Percentiles rank a stretch among this genome's conserved stretches.
Conservation (phyloP, 2,113 vertebrate genomes). For the Plecturocebus donacophilus region DNA sequence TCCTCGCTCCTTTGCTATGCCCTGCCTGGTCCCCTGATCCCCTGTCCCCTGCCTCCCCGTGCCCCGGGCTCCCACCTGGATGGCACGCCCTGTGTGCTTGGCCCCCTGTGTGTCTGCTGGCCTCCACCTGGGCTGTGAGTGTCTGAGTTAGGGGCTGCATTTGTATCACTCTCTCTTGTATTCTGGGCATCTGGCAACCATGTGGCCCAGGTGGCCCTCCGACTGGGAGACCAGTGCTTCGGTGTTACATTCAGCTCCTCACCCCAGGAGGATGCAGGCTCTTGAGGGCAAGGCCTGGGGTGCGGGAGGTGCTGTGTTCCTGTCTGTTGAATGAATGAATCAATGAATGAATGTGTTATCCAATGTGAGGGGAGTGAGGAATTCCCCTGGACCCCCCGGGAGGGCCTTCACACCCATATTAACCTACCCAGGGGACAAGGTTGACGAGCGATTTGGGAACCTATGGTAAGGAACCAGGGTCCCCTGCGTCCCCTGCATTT, state of each 20-base stretch:
- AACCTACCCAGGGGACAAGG: neutral
- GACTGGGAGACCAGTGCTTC: neutral
- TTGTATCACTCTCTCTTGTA: neutral
- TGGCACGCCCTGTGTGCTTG: accelerated
- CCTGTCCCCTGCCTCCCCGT: neutral
- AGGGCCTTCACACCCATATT: neutral
- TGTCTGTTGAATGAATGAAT: neutral
- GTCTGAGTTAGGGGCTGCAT: too few relatives aligned
- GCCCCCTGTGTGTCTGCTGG: accelerated
- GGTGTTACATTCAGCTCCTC: neutral
- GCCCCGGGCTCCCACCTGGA: neutral
- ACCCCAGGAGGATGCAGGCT: neutral
- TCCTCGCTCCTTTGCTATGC: neutral
- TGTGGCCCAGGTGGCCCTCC: too few relatives aligned
- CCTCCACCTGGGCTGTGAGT: accelerated
- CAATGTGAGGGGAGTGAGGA: too few relatives aligned
- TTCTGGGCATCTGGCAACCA: accelerated
- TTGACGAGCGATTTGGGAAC: too few relatives aligned
- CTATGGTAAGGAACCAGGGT: neutral
- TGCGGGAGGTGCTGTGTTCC: neutral
- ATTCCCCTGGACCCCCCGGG: neutral
- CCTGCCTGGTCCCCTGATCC: accelerated
- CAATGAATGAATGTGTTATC: neutral
- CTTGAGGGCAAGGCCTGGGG: too few relatives aligned
- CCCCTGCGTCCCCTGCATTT: too few relatives aligned